Base-by-base conservation (phyloP, 2,888 invertebrate species). In the Coenonympha arcania region DNA sequence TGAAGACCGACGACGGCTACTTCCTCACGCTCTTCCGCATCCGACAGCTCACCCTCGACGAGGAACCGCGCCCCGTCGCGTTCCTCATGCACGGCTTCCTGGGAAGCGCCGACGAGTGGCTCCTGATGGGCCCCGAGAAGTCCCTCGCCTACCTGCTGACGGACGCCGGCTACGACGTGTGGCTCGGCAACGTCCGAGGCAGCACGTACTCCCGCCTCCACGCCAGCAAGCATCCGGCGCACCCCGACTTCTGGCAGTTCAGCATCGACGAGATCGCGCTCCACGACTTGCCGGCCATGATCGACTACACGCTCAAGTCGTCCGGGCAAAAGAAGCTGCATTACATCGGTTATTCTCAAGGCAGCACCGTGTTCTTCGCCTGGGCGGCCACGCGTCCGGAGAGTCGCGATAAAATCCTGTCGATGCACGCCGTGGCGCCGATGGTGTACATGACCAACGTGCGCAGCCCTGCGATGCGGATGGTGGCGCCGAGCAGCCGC, bases 41-140 rank as follows among this genome's bases (percentile, higher is more conserved):
- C 50, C 71, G 69, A 57, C 61, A 66, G 37, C 61, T 60, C 28
- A 52, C 62, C 11, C 13, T 9, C 11, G 48, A 48, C 5, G 24
- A 40, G 22, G 62, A 60, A 47, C 66, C 67, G 34, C 71, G 66
- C 45, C 86, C 85, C 4, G 85, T 83, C 1, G 87, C 88, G 1
- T 78, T 90, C 52, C 59, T 91, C 30, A 82, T 89, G 76, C 90
- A 90, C 66, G 91, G 93, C 4, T 70, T 94, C 2, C 69, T 92
- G n/a, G 89, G 89, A 36, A 89, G 89, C 57, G 89, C 92, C 0
- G 88, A 90, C 20, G 89, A 90, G 68, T 95, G 90, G 89, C 78
- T 93, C 3, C 76, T 91, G 54, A 88, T 90, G 70, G 89, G 90
- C 11, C 89, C 89, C 0, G 76, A 86, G 49, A 87, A 89, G 53